Percentiles rank a stretch among this genome's conserved stretches.
These are phyloP conservation scores for Monodelphis domestica DNA, from an alignment of 2,797 vertebrate genomes.

Conservation along the genomic window DNA sequence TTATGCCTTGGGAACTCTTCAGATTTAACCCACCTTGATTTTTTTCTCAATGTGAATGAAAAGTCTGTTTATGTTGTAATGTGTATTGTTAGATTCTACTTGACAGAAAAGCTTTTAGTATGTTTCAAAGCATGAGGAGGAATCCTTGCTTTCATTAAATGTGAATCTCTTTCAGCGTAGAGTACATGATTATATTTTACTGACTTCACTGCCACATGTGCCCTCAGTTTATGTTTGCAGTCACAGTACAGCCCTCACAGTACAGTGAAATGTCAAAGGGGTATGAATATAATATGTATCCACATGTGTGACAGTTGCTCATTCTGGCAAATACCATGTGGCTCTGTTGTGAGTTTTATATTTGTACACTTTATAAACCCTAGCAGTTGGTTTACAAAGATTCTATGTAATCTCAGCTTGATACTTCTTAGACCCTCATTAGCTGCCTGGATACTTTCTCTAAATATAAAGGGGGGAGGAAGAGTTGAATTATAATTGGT, in stretches of 20 bases:
- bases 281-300: not conserved
- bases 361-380: conserved; percentile 20
- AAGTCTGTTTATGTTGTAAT: conserved; percentile 51
- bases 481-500: conserved; percentile 40
- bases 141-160: conserved; percentile 61
- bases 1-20: conserved; percentile 68
- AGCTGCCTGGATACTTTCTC: not conserved
- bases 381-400: conserved; percentile 10
- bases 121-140: conserved; percentile 64
- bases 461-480: not conserved
- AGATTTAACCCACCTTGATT: conserved; percentile 60
- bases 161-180: conserved; percentile 63
- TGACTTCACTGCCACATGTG: conserved; percentile 58
- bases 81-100: conserved; percentile 57
- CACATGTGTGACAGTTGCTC: conserved; percentile 5
- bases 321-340: not conserved
- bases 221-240: conserved; percentile 38
- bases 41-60: conserved; percentile 64
- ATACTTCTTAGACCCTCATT: conserved; percentile 8
- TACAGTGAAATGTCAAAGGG: not conserved
- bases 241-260: conserved; percentile 30
- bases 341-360: not conserved
- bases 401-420: not conserved
- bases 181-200: conserved; percentile 62
- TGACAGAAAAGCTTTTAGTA: conserved; percentile 13